Percentiles rank a stretch among this genome's conserved stretches.
These are phyloP conservation scores for Lepidonotus clava DNA, from an alignment of 2,888 invertebrate genomes.

Conservation along the genomic window DNA sequence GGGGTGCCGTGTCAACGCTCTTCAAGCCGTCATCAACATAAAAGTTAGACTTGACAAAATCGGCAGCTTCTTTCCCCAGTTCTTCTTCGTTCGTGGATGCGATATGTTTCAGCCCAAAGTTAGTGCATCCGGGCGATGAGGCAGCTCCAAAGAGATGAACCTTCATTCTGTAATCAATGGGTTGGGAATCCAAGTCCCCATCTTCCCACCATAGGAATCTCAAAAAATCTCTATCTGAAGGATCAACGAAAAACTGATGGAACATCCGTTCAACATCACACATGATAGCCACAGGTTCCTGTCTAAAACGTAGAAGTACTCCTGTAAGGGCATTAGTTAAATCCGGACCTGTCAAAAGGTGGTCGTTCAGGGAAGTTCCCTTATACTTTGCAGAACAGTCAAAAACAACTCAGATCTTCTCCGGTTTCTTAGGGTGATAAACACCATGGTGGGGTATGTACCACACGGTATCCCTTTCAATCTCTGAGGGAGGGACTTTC, in stretches of 20 bases:
- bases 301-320: conserved; percentile 57
- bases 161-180: conserved; percentile 54
- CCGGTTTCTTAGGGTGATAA: conserved; percentile 55
- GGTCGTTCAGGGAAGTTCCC: conserved; percentile 59
- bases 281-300: conserved; percentile 58
- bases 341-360: conserved; percentile 59
- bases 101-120: conserved; percentile 51
- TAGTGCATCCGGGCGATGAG: conserved; percentile 53
- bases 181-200: neutral
- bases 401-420: conserved; percentile 60
- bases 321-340: conserved; percentile 58
- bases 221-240: conserved; percentile 54
- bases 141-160: conserved; percentile 55
- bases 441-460: conserved; percentile 59
- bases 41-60: conserved; percentile 57
- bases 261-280: conserved; percentile 64
- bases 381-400: conserved; percentile 59
- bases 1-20: conserved; percentile 32
- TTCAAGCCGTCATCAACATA: conserved; percentile 64
- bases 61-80: conserved; percentile 57
- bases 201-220: conserved; percentile 60
- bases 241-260: conserved; percentile 57
- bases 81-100: neutral
- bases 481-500: neutral
- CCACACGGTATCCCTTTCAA: conserved; percentile 2